Percentiles rank a stretch among this genome's conserved stretches.
These are phyloP conservation scores for Salvelinus namaycush DNA, from an alignment of 2,113 vertebrate genomes.

Conservation along the genomic window DNA sequence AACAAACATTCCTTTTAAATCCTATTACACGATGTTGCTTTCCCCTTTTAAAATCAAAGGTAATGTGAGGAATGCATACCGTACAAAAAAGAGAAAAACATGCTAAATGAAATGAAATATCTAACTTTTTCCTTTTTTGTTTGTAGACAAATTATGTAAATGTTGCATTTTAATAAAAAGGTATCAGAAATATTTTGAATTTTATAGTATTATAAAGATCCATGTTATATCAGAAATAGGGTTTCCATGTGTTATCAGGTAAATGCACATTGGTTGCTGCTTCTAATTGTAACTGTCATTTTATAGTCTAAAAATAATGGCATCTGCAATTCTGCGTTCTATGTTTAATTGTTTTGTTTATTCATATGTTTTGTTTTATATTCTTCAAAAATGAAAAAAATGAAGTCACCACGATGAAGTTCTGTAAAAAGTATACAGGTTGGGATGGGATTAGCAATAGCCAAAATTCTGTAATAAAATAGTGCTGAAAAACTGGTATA, in stretches of 20 bases:
- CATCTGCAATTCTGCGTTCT: conserved; percentile 75
- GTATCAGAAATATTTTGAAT: conserved; percentile 54
- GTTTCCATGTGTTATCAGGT: conserved; percentile 77
- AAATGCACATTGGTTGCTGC: conserved; percentile 81
- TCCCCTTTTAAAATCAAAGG: background rate
- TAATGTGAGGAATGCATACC: background rate
- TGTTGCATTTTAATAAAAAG: conserved; percentile 46
- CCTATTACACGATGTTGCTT: background rate
- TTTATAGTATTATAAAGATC: conserved; percentile 61
- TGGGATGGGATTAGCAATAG: conserved; percentile 61
- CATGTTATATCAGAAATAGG: conserved; percentile 63
- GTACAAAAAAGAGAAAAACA: background rate
- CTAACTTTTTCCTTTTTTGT: conserved; percentile 2
- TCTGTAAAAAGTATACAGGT: conserved; percentile 58
- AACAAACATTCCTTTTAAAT: background rate
- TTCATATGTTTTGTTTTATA: conserved; percentile 23
- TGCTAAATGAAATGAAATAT: background rate
- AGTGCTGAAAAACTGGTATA: conserved; percentile 48
- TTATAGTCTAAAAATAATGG: conserved; percentile 81
- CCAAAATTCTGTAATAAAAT: conserved; percentile 72
- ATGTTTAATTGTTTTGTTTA: conserved; percentile 9
- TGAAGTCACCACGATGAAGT: conserved; percentile 42
- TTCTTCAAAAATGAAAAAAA: conserved; percentile 54
- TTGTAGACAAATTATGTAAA: conserved; percentile 50
- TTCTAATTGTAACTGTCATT: conserved; percentile 68